phyloP scores from a whole-genome alignment of 2,113 vertebrate genomes.

The Eulemur macaco region DNA sequence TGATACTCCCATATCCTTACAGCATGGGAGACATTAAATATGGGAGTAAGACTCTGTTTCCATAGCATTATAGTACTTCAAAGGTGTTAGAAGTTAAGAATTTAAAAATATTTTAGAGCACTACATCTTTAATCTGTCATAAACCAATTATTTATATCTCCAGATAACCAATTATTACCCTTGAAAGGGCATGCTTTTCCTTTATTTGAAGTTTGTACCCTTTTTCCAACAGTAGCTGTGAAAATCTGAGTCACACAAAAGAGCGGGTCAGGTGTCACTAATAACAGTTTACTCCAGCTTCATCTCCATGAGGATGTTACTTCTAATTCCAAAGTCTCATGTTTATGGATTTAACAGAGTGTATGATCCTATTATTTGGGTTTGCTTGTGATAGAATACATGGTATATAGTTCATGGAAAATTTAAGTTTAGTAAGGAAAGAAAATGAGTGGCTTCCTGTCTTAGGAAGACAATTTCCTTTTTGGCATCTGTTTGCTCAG shows the following conservation, averaged over 20 bases:
- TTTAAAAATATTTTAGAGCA: neutral
- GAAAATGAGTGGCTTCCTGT: neutral
- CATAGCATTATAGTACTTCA: neutral
- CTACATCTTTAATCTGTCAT: neutral
- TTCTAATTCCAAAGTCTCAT: neutral
- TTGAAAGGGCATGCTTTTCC: neutral
- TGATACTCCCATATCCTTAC: neutral
- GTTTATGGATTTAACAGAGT: neutral
- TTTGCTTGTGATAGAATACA: neutral
- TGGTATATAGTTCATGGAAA: conserved; percentile 10
- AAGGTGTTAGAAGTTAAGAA: neutral
- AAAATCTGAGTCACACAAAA: neutral
- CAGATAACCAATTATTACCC: neutral
- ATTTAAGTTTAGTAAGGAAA: neutral
- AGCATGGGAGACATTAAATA: neutral
- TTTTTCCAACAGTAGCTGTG: neutral
- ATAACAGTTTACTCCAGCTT: neutral
- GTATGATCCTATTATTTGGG: neutral
- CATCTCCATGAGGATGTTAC: neutral
- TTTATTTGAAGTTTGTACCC: neutral
- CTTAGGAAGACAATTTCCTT: neutral
- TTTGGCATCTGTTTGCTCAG: neutral
- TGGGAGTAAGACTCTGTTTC: neutral
- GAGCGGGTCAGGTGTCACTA: neutral
- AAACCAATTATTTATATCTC: neutral